phyloP scores from a whole-genome alignment of 2,888 invertebrate genomes.

The Ischnus inquisitorius region DNA sequence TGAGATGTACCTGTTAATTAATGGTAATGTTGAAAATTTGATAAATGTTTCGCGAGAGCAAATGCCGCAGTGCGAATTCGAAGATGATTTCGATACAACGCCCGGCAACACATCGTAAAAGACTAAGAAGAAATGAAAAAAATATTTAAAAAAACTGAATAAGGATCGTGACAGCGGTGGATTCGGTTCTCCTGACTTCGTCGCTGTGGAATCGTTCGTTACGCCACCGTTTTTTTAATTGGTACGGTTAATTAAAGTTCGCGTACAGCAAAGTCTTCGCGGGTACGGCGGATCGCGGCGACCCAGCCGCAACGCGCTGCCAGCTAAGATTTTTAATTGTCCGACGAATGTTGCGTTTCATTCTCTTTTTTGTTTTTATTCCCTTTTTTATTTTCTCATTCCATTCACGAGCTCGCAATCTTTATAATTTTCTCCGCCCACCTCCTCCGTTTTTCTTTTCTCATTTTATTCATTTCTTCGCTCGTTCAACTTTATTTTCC shows the following conservation, averaged over 20 bases:
- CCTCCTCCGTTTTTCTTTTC: slow-evolving; percentile 40
- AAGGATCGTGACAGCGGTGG: slow-evolving; percentile 32
- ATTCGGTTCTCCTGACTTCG: slow-evolving; percentile 20
- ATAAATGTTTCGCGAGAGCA: slow-evolving; percentile 25
- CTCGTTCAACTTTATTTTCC: slow-evolving; percentile 19
- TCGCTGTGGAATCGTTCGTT: slow-evolving; percentile 63
- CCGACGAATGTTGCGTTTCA: slow-evolving; percentile 65
- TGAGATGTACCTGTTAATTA: slow-evolving; percentile 67
- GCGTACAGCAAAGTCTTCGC: slow-evolving; percentile 47
- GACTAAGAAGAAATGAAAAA: background rate
- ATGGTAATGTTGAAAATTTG: slow-evolving; percentile 60
- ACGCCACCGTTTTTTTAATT: slow-evolving; percentile 73
- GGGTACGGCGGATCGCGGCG: slow-evolving; percentile 7
- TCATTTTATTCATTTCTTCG: slow-evolving; percentile 14
- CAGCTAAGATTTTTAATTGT: slow-evolving; percentile 71
- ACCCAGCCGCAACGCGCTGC: slow-evolving; percentile 61
- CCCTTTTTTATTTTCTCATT: slow-evolving; percentile 18
- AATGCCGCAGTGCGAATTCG: background rate
- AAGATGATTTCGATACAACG: background rate
- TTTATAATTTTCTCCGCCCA: slow-evolving; percentile 34
- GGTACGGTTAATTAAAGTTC: slow-evolving; percentile 75
- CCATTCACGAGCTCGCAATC: slow-evolving; percentile 10
- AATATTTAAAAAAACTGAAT: slow-evolving; percentile 14
- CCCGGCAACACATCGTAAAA: background rate
- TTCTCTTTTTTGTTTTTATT: background rate